Conservation (phyloP, 2,888 invertebrate genomes). For the Tipula unca region DNA sequence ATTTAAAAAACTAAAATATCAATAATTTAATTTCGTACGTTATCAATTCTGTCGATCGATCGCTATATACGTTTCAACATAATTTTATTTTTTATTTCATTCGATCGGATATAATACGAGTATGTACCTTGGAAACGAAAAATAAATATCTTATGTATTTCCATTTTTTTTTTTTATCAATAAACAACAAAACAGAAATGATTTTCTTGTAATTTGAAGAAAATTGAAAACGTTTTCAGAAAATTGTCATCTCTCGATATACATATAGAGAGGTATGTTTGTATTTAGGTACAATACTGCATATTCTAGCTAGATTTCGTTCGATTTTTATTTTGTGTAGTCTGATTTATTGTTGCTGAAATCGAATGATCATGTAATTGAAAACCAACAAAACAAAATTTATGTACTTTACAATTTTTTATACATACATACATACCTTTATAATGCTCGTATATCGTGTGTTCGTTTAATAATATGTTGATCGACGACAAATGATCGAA, state of each 20-base stretch:
- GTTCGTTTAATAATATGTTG: neutral
- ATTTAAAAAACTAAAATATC: too few relatives aligned
- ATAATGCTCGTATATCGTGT: neutral
- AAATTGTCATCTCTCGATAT: neutral
- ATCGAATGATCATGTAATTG: neutral
- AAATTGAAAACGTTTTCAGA: neutral
- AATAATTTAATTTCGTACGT: neutral
- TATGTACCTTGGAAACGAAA: neutral
- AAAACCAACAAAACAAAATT: neutral
- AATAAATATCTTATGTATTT: neutral
- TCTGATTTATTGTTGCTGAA: neutral
- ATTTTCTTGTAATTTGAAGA: neutral
- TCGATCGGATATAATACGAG: neutral
- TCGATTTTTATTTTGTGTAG: too few relatives aligned
- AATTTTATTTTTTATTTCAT: neutral
- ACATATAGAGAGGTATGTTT: too few relatives aligned
- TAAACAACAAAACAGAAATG: neutral
- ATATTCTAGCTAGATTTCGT: neutral
- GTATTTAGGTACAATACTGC: neutral
- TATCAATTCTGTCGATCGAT: constrained; percentile 14
- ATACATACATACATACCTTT: neutral
- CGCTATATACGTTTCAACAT: neutral
- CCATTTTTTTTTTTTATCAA: neutral
- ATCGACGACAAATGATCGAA: constrained; percentile 3
- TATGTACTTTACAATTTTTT: neutral